Conservation (phyloP, 1,140 invertebrate genomes). For the Danaus plexippus region DNA sequence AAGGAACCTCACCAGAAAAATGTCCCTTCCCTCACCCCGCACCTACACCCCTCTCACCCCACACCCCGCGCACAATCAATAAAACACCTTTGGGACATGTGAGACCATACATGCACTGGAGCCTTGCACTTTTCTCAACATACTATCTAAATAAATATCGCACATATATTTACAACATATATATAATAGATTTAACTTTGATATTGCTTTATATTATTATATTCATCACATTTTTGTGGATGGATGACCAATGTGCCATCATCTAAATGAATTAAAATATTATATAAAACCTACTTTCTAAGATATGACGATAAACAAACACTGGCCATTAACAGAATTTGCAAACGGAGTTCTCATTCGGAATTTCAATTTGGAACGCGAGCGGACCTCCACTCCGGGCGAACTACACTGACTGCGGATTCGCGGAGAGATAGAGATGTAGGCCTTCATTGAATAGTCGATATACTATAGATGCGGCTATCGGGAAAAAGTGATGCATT, state of each 20-base stretch:
- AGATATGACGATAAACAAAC: constrained; percentile 20
- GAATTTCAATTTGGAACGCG: constrained; percentile 33
- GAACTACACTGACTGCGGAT: constrained; percentile 47
- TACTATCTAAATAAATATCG: too few relatives aligned
- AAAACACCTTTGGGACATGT: constrained; percentile 34
- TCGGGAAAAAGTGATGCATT: background rate
- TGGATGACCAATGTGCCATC: background rate
- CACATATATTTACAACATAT: constrained; percentile 1
- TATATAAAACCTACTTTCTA: constrained; percentile 26
- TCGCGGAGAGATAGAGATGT: constrained; percentile 28
- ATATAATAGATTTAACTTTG: background rate
- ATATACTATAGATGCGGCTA: constrained; percentile 3
- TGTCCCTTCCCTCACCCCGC: constrained; percentile 35
- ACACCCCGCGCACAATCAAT: constrained; percentile 46
- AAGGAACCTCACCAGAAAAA: constrained; percentile 19
- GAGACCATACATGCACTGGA: constrained; percentile 27
- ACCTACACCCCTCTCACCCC: constrained; percentile 21
- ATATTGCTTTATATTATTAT: background rate
- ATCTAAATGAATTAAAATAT: constrained; percentile 2
- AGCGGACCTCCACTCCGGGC: constrained; percentile 41
- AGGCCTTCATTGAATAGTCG: constrained; percentile 10
- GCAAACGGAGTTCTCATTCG: constrained; percentile 34
- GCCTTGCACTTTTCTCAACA: constrained; percentile 8
- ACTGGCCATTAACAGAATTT: constrained; percentile 28
- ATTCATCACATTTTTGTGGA: background rate